Evolutionary conservation across 2,113 vertebrate genomes (phyloP), one percentile per base, ranked within the genome.

Genomic region (Sturnus vulgaris): DNA sequence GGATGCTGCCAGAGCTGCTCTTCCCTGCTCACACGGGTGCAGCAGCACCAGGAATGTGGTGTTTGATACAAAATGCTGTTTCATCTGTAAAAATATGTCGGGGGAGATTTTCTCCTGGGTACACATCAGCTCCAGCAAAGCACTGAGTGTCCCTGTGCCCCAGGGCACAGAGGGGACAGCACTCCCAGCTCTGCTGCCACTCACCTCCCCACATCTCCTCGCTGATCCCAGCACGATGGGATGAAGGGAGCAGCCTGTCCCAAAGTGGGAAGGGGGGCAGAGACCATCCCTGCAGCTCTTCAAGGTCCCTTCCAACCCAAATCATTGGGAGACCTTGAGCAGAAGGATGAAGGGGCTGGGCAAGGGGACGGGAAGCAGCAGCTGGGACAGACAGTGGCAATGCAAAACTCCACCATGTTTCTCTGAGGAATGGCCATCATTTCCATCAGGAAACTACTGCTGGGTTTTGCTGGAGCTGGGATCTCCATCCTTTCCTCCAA

Each of bases 41-140:
- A 92, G 90, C 95, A 75, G 60, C 65, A 53, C 6, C 72, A 89
- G 92, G 73, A 93, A 93, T 85, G 87, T 27, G 56, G 2, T 39
- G 4, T 49, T 89, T n/a, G 61, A 82, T 91, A 90, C 92, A 89
- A 89, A 95, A 75, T 8, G 35, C 73, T 90, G 77, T 42, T 96
- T 83, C 77, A 83, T 81, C 55, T 68, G 33, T 14, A 33, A 78
- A 78, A 94, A 44, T 42, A 56, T 85, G n/a, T 4, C 30, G 30
- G n/a, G 49, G 15, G 35, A 44, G 73, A 47, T 82, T 78, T 89
- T 89, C n/a, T 59, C 42, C 63, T 27, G 10, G 1, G 23, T 23
- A 5, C 44, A 37, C 5, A 21, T 15, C 59, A 50, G 64, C 17
- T 40, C 15, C 40, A 9, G 4, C 16, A 21, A 39, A 80, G 68